Evolutionary conservation across 2,113 vertebrate genomes (phyloP).

Genomic region (Erpornis zantholeuca): DNA sequence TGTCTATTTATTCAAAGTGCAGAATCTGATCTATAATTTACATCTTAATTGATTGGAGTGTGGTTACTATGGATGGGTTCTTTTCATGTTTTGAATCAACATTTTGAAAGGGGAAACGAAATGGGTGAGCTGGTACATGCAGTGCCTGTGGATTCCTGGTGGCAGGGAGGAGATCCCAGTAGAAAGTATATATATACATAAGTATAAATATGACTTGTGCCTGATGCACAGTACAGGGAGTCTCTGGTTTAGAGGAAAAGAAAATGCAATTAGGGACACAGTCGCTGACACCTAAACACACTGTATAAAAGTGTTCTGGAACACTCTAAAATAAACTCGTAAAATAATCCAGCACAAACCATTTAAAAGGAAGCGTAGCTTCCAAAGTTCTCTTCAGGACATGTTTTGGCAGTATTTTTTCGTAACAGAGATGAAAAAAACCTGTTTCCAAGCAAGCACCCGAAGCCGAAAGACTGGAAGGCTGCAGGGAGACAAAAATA

Average conservation of each 20-base stretch:
- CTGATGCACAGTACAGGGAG: not conserved
- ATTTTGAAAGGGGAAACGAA: not conserved
- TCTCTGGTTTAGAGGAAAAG: not conserved
- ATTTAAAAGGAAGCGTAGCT: not conserved
- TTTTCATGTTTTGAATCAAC: slow-evolving; percentile 2
- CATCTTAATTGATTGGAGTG: not conserved
- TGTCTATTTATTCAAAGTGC: not conserved
- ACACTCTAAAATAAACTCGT: not conserved
- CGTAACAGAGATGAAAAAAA: not conserved
- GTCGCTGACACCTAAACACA: not conserved
- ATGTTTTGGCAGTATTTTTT: not conserved
- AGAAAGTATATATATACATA: not conserved
- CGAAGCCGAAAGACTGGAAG: not conserved
- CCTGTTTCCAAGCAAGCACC: not conserved
- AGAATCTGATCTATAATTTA: not conserved
- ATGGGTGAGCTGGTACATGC: not conserved
- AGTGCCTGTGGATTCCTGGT: not conserved
- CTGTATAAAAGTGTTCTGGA: not conserved
- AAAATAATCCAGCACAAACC: not conserved
- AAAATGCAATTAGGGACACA: not conserved
- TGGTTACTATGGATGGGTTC: not conserved
- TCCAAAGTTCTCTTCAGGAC: not conserved
- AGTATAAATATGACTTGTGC: not conserved
- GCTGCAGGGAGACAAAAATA: slow-evolving; percentile 29
- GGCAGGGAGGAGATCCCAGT: not conserved